Evolutionary conservation across 2,888 invertebrate genomes (phyloP).

Genomic region (Drosophila borealis): DNA sequence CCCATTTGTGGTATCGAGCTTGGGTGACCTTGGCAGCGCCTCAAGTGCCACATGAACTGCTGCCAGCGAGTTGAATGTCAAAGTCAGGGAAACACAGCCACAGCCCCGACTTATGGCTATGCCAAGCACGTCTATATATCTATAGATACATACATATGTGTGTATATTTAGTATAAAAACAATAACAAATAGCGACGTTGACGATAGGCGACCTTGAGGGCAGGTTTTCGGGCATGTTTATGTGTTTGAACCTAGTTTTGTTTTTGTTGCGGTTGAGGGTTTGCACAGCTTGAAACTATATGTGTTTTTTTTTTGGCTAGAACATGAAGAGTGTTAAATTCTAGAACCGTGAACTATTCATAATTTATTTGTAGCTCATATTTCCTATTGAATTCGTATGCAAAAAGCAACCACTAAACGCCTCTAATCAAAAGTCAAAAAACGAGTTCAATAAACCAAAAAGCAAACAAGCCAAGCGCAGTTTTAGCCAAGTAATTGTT

Average conservation of each 20-base stretch:
- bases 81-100: slow-evolving; percentile 49
- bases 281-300: slow-evolving; percentile 39
- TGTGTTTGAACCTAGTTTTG: slow-evolving; percentile 42
- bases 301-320: slow-evolving; percentile 12
- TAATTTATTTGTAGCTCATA: slow-evolving; percentile 15
- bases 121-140: slow-evolving; percentile 53
- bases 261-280: slow-evolving; percentile 11
- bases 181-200: slow-evolving; percentile 17
- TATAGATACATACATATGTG: slow-evolving; percentile 5
- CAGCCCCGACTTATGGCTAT: slow-evolving; percentile 44
- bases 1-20: slow-evolving; percentile 12
- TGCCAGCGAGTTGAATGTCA: slow-evolving; percentile 72
- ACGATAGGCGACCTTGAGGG: slow-evolving; percentile 43
- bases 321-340: slow-evolving; percentile 25
- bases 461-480: slow-evolving; percentile 55
- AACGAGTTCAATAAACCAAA: slow-evolving; percentile 74
- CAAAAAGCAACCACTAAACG: slow-evolving; percentile 44
- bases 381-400: slow-evolving; percentile 56
- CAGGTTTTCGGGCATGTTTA: slow-evolving; percentile 29
- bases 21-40: slow-evolving; percentile 42
- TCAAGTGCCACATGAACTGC: slow-evolving; percentile 71
- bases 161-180: slow-evolving; percentile 11
- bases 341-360: slow-evolving; percentile 46
- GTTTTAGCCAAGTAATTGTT: slow-evolving; percentile 43
- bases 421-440: slow-evolving; percentile 66